These are phyloP conservation scores for Lophura nycthemera DNA, from an alignment of 2,113 vertebrate genomes.

Conservation along the genomic window DNA sequence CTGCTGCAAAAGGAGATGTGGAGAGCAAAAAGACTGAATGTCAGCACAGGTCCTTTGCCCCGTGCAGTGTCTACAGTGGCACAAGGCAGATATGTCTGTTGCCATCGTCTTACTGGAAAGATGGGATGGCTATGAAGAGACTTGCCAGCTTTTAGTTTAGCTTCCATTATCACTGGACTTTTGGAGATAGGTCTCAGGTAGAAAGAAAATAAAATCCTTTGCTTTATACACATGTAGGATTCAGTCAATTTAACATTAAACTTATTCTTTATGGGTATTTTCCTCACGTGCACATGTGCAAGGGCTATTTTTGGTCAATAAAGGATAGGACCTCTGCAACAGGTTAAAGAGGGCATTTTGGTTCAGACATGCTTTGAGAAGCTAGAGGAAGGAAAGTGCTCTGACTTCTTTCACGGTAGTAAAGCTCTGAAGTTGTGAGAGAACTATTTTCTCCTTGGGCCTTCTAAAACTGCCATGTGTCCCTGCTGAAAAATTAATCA, in stretches of 20 bases:
- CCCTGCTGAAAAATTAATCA: slow-evolving; percentile 17
- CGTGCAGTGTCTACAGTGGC: rapidly evolving
- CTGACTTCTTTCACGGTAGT: neutral
- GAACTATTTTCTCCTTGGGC: neutral
- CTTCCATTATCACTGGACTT: neutral
- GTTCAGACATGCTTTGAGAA: neutral
- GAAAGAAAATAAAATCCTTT: neutral
- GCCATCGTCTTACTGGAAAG: neutral
- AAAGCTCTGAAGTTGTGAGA: neutral
- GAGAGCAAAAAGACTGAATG: neutral
- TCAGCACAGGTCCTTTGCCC: neutral
- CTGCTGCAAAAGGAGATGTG: neutral
- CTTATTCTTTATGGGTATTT: neutral
- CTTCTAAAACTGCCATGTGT: neutral
- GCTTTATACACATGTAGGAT: neutral
- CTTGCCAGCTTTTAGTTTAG: neutral
- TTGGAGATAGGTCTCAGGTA: neutral
- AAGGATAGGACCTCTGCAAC: neutral
- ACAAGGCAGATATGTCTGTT: neutral
- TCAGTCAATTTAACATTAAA: neutral
- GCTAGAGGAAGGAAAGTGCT: neutral
- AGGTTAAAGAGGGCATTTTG: neutral
- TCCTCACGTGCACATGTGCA: neutral
- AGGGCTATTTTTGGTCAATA: neutral
- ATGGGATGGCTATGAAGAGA: neutral